Percentiles rank a stretch among this genome's conserved stretches.
Evolutionary conservation across 30 jellyfish, hydroid and myxozoan species (phyloP).

Genomic region (Hydractinia symbiolongicarpus): DNA sequence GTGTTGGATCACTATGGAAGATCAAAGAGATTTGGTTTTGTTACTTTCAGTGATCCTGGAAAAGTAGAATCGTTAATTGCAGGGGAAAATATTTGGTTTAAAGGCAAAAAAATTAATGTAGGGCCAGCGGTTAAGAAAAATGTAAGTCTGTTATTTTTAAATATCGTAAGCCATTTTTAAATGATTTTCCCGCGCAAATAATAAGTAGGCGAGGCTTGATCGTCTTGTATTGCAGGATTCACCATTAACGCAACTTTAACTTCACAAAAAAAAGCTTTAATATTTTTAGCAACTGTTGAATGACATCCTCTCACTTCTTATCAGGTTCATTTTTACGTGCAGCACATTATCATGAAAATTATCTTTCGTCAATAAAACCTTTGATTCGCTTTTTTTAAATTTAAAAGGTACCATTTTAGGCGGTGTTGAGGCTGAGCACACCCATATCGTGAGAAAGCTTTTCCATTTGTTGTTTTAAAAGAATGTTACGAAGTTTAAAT

Average conservation of each 20-base stretch:
- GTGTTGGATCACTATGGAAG: conserved; percentile 20
- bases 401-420: not conserved
- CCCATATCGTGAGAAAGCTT: too few relatives aligned
- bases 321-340: too few relatives aligned
- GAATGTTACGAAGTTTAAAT: not conserved
- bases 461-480: not conserved
- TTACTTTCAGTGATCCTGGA: conserved; percentile 27
- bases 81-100: conserved; percentile 7
- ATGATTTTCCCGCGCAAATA: not conserved
- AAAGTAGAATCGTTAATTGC: conserved; percentile 20
- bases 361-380: too few relatives aligned
- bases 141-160: conserved; percentile 13
- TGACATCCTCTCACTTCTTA: too few relatives aligned
- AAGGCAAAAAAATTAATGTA: conserved; percentile 24
- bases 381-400: not conserved
- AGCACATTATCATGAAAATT: too few relatives aligned
- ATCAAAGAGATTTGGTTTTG: conserved; percentile 30
- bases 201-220: not conserved
- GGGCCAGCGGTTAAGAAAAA: conserved; percentile 41
- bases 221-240: too few relatives aligned
- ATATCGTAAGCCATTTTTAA: not conserved
- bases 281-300: too few relatives aligned
- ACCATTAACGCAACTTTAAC: too few relatives aligned
- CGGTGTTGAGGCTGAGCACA: not conserved
- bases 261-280: too few relatives aligned